A percentile compares a stretch with the other conserved stretches of the same genome.
Evolutionary conservation across 2,888 invertebrate species (phyloP).

Genomic region (Barypeithes pellucidus): DNA sequence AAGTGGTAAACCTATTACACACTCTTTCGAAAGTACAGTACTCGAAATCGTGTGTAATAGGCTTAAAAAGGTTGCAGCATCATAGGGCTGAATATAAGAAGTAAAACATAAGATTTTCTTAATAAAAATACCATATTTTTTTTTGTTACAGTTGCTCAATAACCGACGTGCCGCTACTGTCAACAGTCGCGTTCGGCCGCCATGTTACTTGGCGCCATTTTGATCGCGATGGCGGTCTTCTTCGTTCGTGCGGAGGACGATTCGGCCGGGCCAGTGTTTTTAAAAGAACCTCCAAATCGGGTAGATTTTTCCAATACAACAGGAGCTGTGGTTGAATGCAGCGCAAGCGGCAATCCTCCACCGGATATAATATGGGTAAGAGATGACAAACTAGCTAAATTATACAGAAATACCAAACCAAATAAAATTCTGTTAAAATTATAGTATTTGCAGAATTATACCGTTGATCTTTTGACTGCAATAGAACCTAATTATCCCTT

Average conservation of each 20-base stretch:
- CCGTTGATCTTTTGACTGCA: no score
- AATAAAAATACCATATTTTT: not conserved
- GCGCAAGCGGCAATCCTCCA: slow-evolving; percentile 90
- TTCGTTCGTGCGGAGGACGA: slow-evolving; percentile 62
- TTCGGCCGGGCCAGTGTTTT: slow-evolving; percentile 86
- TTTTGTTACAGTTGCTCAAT: slow-evolving; percentile 35
- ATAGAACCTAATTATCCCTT: no score
- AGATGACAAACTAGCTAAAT: not conserved
- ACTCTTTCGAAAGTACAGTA: no score
- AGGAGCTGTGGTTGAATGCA: slow-evolving; percentile 93
- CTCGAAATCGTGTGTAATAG: no score
- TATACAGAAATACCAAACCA: no score
- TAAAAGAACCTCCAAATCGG: slow-evolving; percentile 92
- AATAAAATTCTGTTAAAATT: no score
- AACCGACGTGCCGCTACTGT: not conserved
- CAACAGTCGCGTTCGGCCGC: slow-evolving; percentile 30
- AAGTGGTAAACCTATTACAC: no score
- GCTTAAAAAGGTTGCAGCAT: no score
- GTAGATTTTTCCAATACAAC: slow-evolving; percentile 96
- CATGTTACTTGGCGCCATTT: slow-evolving; percentile 50
- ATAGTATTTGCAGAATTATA: no score
- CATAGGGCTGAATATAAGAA: no score
- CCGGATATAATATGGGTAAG: slow-evolving; percentile 93
- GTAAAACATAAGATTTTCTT: no score
- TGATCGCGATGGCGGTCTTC: slow-evolving; percentile 46